These are phyloP conservation scores for Lithobius niger DNA, from an alignment of 1,140 invertebrate species.

Conservation along the genomic window DNA sequence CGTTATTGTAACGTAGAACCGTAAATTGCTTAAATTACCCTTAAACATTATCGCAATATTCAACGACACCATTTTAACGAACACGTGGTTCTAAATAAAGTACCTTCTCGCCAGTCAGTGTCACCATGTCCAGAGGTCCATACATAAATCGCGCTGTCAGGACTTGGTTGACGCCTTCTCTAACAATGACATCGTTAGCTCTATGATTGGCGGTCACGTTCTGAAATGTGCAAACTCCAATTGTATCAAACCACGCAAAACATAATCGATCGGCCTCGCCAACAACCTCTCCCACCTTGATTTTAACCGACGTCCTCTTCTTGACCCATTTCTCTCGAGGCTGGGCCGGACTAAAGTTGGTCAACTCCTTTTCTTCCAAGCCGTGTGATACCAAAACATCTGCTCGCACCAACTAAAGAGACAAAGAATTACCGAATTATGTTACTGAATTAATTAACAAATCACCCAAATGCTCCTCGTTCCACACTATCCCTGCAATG, in stretches of 20 bases:
- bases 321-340: slow-evolving; percentile 94
- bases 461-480: neutral
- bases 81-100: slow-evolving; percentile 21
- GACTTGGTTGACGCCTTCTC: slow-evolving; percentile 72
- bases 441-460: too few species aligned
- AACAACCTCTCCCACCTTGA: slow-evolving; percentile 71
- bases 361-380: slow-evolving; percentile 58
- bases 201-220: slow-evolving; percentile 96
- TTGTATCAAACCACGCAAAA: neutral
- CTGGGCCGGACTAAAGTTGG: slow-evolving; percentile 69
- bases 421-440: slow-evolving; percentile 2
- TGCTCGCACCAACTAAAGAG: slow-evolving; percentile 50
- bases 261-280: neutral
- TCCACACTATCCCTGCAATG: neutral
- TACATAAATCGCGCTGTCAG: slow-evolving; percentile 93
- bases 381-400: slow-evolving; percentile 52
- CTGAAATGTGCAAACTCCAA: slow-evolving; percentile 38
- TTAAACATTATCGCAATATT: too few species aligned
- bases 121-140: slow-evolving; percentile 85
- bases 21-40: too few species aligned
- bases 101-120: slow-evolving; percentile 50
- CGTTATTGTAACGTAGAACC: too few species aligned
- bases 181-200: slow-evolving; percentile 94
- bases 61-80: neutral
- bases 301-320: slow-evolving; percentile 89